Base-by-base conservation (phyloP, 2,888 invertebrate genomes). In the Xestia xanthographa region DNA sequence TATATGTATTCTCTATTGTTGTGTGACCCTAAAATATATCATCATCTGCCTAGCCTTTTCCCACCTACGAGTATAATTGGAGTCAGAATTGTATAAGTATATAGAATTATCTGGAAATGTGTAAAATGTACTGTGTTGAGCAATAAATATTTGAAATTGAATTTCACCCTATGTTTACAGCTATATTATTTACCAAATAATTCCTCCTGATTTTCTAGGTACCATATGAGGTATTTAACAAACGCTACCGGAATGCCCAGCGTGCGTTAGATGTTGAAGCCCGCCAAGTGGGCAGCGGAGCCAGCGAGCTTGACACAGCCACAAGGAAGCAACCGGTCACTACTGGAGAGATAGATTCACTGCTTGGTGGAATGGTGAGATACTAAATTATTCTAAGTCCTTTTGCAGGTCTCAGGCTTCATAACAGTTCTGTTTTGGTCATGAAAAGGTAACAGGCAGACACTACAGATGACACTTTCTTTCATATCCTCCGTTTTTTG, bases 151-250 rank as follows among this genome's bases (percentile, higher is more conserved):
- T 34, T 34, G 34, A 34, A 34, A 34, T 34, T 34, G 34, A 34
- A 34, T 34, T 34, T 34, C 34, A 34, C 5, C 34, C 34, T 34
- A 5, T 34, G 34, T 22, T 38, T 5, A 22, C 38, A 6, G 12
- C 38, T 41, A n/a, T 14, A n/a, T 22, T 22, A n/a, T 62, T 22
- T n/a, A 12, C 5, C 3, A 6, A 45, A 3, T 12, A 38, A 34
- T 9, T 14, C 20, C 2, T 41, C 29, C 34, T 5, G 26, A 50
- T 34, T 56, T 12, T 93, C 29, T 89, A 99, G 98, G 99, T 99
- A 85, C 99, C 99, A 2, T 99, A 99, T 92, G 99, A 99, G 95
- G 97, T 99, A 68, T 97, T 99, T 85, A 99, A 99, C 95, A 99
- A 99, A 94, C 99, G 98, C 90, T 99, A 99, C 94, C 98, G 99